These are phyloP conservation scores for Acleris literana DNA, from an alignment of 2,888 invertebrate species.

Conservation along the genomic window DNA sequence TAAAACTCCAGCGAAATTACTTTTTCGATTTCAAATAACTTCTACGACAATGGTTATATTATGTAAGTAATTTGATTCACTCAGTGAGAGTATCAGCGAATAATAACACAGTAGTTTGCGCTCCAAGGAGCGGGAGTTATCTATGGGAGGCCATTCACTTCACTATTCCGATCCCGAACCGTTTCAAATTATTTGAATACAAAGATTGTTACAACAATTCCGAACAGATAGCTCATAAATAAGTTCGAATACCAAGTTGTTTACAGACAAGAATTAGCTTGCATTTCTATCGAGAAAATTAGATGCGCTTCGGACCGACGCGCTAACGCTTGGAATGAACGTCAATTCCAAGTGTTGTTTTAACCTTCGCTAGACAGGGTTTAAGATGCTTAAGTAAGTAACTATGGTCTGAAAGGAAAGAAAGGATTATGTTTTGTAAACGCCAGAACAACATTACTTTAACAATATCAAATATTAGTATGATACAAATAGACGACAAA, in stretches of 20 bases:
- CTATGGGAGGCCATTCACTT: conserved; percentile 9
- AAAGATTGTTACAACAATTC: conserved; percentile 10
- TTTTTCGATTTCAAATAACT: too few relatives aligned
- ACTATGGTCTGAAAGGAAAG: too few relatives aligned
- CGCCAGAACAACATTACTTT: too few relatives aligned
- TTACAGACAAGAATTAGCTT: conserved; percentile 4
- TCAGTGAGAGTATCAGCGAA: too few relatives aligned
- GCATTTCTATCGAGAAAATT: conserved; percentile 1
- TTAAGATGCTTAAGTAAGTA: neutral
- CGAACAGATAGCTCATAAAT: conserved; percentile 13
- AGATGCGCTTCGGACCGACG: conserved; percentile 3
- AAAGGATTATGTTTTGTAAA: too few relatives aligned
- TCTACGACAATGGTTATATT: too few relatives aligned
- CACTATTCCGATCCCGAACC: conserved; percentile 8
- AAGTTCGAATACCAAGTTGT: conserved; percentile 5
- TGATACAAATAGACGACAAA: too few relatives aligned
- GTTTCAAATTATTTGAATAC: conserved; percentile 17
- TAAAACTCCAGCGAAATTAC: too few relatives aligned
- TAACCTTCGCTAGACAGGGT: neutral
- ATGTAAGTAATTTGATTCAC: too few relatives aligned
- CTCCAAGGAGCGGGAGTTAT: conserved; percentile 2
- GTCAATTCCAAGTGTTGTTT: neutral
- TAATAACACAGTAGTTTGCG: conserved; percentile 9
- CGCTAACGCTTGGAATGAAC: neutral
- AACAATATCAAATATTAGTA: too few relatives aligned